phyloP scores from a whole-genome alignment of 2,113 vertebrate species.

The zebrafish (Danio rerio) region DNA sequence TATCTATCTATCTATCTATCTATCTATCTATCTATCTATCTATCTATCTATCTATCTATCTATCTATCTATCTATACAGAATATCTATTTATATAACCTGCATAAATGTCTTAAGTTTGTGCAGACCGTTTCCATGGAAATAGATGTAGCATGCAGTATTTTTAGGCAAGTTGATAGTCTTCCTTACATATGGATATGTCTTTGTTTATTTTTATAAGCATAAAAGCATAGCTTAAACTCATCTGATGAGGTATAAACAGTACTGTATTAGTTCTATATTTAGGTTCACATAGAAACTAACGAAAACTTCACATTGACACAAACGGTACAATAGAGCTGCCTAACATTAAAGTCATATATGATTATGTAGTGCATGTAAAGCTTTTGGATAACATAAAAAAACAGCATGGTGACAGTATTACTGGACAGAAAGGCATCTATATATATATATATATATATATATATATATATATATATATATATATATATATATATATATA shows the following conservation, averaged over 20 bases:
- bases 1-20: too few species aligned
- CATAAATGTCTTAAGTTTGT: background rate
- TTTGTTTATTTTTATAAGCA: background rate
- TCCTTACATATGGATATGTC: background rate
- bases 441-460: too few species aligned
- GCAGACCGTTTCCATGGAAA: constrained; percentile 26
- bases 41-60: too few species aligned
- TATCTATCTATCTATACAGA: too few species aligned
- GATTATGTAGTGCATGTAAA: background rate
- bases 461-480: too few species aligned
- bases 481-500: background rate
- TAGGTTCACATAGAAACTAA: background rate
- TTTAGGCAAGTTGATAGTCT: background rate
- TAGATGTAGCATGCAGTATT: constrained; percentile 5
- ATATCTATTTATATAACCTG: too few species aligned
- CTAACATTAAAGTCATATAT: background rate
- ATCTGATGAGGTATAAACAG: background rate
- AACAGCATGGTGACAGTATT: too few species aligned
- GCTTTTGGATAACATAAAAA: background rate
- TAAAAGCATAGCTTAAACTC: background rate
- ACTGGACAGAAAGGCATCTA: background rate
- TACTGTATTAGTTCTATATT: background rate
- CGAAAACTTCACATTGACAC: background rate
- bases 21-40: too few species aligned
- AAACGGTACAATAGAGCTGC: background rate